Conservation (phyloP, 2,113 vertebrate species). For the Potamarius usumacintae region DNA sequence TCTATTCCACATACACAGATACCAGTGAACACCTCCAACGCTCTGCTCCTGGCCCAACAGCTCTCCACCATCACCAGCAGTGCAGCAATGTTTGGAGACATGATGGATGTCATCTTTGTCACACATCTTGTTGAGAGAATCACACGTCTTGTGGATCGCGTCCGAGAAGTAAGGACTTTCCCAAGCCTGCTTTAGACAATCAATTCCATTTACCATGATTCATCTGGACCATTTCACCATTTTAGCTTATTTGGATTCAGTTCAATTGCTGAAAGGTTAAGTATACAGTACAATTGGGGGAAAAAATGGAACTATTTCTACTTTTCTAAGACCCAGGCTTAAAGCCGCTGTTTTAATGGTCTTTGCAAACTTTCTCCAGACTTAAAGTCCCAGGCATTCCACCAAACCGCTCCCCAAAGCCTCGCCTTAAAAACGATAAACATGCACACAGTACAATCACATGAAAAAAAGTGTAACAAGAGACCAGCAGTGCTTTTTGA, state of each 20-base stretch:
- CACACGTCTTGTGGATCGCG: conserved; percentile 77
- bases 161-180: conserved; percentile 75
- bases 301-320: background rate
- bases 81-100: conserved; percentile 80
- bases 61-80: conserved; percentile 81
- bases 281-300: background rate
- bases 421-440: background rate
- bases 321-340: background rate
- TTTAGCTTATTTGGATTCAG: background rate
- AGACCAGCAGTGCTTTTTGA: background rate
- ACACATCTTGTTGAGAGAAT: conserved; percentile 86
- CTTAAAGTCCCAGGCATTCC: background rate
- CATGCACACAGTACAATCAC: background rate
- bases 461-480: background rate
- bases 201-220: background rate
- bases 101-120: conserved; percentile 89
- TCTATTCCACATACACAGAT: conserved; percentile 71
- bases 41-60: conserved; percentile 79
- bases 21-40: conserved; percentile 79
- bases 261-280: background rate
- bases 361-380: background rate
- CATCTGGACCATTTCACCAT: background rate
- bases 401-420: background rate
- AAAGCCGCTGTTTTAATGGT: background rate
- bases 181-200: background rate